Evolutionary conservation across 2,797 vertebrate genomes (phyloP).

Genomic region (Micrastur ruficollis): DNA sequence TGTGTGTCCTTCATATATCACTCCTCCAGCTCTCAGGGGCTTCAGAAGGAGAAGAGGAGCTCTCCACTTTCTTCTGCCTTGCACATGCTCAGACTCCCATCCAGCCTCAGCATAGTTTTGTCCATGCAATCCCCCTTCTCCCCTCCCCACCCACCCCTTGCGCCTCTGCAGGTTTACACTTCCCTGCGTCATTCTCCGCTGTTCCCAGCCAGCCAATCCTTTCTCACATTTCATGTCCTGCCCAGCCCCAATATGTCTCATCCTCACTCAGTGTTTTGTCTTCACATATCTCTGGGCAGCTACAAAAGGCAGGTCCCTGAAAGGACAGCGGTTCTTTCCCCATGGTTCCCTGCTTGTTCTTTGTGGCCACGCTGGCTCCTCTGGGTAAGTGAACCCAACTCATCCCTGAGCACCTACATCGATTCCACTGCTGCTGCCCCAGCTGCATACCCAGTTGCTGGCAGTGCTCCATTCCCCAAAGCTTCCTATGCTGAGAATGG

Average conservation of each 20-base stretch:
- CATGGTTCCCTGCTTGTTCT: not conserved
- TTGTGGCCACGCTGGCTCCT: not conserved
- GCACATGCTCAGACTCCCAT: too few species aligned
- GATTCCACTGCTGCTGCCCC: not conserved
- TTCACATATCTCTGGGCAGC: not conserved
- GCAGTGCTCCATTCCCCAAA: not conserved
- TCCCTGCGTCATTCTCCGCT: not conserved
- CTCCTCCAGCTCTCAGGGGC: too few species aligned
- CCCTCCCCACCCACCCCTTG: too few species aligned
- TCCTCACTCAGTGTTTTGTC: not conserved
- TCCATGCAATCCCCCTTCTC: too few species aligned
- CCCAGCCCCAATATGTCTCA: not conserved
- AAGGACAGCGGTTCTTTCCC: not conserved
- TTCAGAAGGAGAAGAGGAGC: too few species aligned
- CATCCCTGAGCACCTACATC: not conserved
- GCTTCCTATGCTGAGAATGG: not conserved
- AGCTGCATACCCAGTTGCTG: not conserved
- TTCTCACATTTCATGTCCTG: not conserved
- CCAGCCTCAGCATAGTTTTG: too few species aligned
- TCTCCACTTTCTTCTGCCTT: too few species aligned
- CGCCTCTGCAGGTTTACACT: too few species aligned
- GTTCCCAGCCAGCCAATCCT: not conserved
- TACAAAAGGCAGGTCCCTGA: not conserved
- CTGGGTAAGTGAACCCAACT: not conserved
- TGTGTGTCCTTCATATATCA: not conserved